phyloP scores from a whole-genome alignment of 2,888 invertebrate species.

The Cosmia trapezina region DNA sequence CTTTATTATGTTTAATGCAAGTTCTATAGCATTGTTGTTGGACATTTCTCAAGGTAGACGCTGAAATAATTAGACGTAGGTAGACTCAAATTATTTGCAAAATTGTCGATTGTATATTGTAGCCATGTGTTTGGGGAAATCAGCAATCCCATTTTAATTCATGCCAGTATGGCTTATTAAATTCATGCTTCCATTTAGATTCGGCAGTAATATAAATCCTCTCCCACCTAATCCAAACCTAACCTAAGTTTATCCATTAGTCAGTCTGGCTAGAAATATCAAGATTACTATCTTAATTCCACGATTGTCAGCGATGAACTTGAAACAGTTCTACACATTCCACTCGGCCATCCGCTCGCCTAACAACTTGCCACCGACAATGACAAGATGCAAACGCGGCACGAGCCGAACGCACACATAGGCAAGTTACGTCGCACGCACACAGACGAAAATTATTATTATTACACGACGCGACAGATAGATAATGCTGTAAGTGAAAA shows the following conservation, averaged over 20 bases:
- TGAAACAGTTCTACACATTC: constrained; percentile 54
- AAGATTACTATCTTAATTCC: constrained; percentile 19
- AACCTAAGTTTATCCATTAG: neutral
- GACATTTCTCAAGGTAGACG: neutral
- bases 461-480: constrained; percentile 71
- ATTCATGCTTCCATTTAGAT: neutral
- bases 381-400: constrained; percentile 72
- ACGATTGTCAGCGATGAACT: constrained; percentile 21
- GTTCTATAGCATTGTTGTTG: neutral
- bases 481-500: constrained; percentile 74
- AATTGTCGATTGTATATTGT: neutral
- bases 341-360: constrained; percentile 64
- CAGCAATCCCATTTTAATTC: neutral
- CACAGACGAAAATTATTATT: constrained; percentile 68
- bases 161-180: neutral
- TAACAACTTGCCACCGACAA: constrained; percentile 57
- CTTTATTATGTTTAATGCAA: neutral
- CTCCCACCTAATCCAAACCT: neutral
- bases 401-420: constrained; percentile 69
- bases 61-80: neutral
- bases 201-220: neutral
- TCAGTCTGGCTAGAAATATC: neutral
- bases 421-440: constrained; percentile 51
- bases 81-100: no score
- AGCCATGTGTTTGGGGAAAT: neutral